Evolutionary conservation across 2,113 vertebrate species (phyloP).

Genomic region (Rhinolophus ferrumequinum): DNA sequence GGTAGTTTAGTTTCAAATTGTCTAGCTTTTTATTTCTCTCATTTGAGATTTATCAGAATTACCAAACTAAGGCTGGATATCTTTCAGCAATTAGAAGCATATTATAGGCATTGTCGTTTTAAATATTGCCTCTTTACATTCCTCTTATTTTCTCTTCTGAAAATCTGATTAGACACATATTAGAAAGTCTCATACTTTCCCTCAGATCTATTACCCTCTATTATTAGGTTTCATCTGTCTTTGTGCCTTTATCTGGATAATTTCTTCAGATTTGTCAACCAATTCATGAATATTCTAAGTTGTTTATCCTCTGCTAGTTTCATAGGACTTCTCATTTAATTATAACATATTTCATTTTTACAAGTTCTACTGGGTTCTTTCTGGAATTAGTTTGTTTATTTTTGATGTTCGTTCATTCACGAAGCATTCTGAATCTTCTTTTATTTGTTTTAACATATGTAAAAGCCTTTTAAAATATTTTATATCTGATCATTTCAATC

Average conservation of each 20-base stretch:
- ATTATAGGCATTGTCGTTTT: background rate
- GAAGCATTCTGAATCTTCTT: background rate
- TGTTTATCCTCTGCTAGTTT: background rate
- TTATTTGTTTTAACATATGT: background rate
- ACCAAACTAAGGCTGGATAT: background rate
- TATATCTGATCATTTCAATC: background rate
- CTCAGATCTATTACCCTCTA: background rate
- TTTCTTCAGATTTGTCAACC: background rate
- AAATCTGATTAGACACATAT: background rate
- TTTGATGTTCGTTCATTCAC: background rate
- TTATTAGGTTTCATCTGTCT: background rate
- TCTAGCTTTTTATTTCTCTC: background rate
- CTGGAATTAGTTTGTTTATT: background rate
- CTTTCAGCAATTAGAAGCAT: background rate
- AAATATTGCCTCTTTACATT: background rate
- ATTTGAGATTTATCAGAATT: slow-evolving; percentile 1
- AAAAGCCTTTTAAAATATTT: background rate
- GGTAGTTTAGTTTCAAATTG: background rate
- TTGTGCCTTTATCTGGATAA: background rate
- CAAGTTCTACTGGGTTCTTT: background rate
- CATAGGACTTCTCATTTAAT: slow-evolving; percentile 1
- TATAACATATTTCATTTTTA: background rate
- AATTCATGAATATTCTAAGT: background rate
- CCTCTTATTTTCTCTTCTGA: background rate
- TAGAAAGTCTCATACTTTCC: background rate